These are phyloP conservation scores for Montipora cactus DNA, from an alignment of 64 coral and sea anemone genomes.

Conservation along the genomic window DNA sequence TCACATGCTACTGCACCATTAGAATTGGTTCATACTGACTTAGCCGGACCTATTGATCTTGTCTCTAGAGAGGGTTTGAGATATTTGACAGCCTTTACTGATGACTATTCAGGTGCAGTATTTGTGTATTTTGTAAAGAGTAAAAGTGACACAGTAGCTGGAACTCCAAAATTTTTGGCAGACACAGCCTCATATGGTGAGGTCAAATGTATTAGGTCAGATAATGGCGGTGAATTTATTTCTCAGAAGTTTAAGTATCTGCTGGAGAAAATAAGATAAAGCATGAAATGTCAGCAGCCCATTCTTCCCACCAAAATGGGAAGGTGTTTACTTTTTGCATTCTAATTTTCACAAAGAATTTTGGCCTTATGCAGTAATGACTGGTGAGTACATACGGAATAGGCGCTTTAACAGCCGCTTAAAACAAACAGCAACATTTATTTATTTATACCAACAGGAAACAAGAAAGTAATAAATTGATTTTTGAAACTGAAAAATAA, in stretches of 20 bases:
- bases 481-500: no score
- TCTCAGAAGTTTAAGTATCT: not conserved
- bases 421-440: not conserved
- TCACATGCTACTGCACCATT: constrained; percentile 17
- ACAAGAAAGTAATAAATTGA: no score
- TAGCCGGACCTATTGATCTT: constrained; percentile 12
- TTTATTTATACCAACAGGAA: no score
- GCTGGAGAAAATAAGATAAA: constrained; percentile 25
- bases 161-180: constrained; percentile 32
- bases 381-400: constrained; percentile 21
- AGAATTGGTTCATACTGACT: constrained; percentile 59
- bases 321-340: constrained; percentile 31
- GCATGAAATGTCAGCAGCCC: constrained; percentile 34
- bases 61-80: constrained; percentile 45
- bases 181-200: constrained; percentile 52
- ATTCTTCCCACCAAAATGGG: constrained; percentile 54
- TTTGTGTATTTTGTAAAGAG: constrained; percentile 46
- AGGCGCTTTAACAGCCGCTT: not conserved
- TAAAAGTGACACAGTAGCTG: constrained; percentile 39
- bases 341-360: not conserved
- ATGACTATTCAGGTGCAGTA: constrained; percentile 33
- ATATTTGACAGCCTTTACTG: constrained; percentile 40
- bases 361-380: constrained; percentile 59
- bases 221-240: constrained; percentile 46
- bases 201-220: constrained; percentile 27